Base-by-base conservation (phyloP, 2,888 invertebrate genomes). In the Branchipolynoe longqiensis region DNA sequence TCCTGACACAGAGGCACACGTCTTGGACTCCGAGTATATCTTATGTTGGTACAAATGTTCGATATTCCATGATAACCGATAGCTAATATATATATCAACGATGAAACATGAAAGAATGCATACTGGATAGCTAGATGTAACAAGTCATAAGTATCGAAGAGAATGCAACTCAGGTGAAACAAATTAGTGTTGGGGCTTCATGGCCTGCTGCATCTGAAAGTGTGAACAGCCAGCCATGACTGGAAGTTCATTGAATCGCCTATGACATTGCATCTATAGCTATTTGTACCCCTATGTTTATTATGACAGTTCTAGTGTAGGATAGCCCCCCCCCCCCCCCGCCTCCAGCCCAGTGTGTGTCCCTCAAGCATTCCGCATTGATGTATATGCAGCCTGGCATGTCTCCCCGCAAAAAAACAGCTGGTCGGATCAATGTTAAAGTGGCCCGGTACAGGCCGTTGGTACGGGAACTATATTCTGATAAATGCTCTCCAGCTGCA, bases 1-100 rank as follows among this genome's bases (percentile, higher is more conserved):
- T 69, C 33, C 69, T 36, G 69, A 69, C 33, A 69, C 38, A 33
- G 6, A 12, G 69, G 62, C 62, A 25, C 69, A 38, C 38, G 69
- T 69, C 69, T 38, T 38, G 69, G 69, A 69, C 69, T 69, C 33
- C 69, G 69, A 69, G 33, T 69, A 69, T 12, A 69, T 38, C 69
- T 25, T 33, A 33, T 38, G 69, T 69, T 69, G 69, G 69, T 69
- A 38, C 69, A 38, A 69, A 69, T 69, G 69, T 69, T 33, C n/a
- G 4, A 33, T 69, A 25, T 69, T 38, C 38, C 69, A 12, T 18
- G 18, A 48, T 12, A 48, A 48, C 48, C 48, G 8, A 48, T 12
- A 48, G 18, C 18, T 18, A 12, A 48, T 48, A 12, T 48, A 18
- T 18, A 18, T 48, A 18, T 48, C 8, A 18, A 48, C 8, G 8